Evolutionary conservation across 1,140 invertebrate genomes (phyloP).

Genomic region (Hycleus phaleratus): DNA sequence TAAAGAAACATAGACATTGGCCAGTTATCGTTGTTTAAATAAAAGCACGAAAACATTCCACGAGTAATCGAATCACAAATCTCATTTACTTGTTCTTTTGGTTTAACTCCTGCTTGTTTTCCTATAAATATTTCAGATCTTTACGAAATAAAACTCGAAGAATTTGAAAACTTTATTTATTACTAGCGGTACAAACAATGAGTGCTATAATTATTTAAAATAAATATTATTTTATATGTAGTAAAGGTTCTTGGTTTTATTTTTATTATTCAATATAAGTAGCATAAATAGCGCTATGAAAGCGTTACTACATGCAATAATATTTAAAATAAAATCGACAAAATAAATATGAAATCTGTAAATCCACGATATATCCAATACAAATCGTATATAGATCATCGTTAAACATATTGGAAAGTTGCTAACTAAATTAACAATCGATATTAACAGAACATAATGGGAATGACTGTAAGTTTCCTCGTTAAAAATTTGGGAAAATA

Average conservation of each 20-base stretch:
- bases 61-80: too few species aligned
- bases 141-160: too few species aligned
- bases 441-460: conserved; percentile 3
- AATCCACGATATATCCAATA: conserved; percentile 1
- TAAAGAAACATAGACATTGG: too few species aligned
- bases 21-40: too few species aligned
- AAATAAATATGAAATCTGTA: conserved; percentile 8
- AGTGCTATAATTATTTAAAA: too few species aligned
- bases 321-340: conserved; percentile 6
- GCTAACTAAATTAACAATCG: conserved; percentile 4
- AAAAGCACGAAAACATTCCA: too few species aligned
- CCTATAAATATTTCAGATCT: too few species aligned
- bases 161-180: too few species aligned
- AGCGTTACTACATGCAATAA: conserved; percentile 3
- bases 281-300: conserved; percentile 1
- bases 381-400: conserved; percentile 6
- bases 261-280: not conserved
- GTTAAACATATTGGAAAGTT: conserved; percentile 6
- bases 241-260: not conserved
- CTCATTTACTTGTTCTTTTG: too few species aligned
- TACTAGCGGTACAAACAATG: too few species aligned
- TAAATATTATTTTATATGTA: too few species aligned
- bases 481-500: conserved; percentile 1
- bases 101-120: too few species aligned
- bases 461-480: not conserved